phyloP scores from a whole-genome alignment of 2,888 invertebrate species.

The Drosophila meridiana region DNA sequence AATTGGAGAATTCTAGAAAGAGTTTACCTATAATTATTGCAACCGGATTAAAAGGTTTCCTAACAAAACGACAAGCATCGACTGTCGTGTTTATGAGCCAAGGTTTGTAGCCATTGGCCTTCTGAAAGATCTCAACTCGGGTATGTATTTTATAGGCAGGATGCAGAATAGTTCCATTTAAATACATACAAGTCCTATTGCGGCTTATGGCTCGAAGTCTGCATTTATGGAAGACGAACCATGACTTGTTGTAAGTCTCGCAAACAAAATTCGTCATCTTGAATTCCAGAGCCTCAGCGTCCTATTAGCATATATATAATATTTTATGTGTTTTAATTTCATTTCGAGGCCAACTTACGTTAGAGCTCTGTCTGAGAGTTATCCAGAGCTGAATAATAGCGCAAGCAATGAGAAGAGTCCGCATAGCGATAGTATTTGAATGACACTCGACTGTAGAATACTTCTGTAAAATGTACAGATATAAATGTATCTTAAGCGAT shows the following conservation, averaged over 20 bases:
- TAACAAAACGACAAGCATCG: conserved; percentile 15
- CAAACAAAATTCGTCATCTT: conserved; percentile 48
- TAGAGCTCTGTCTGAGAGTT: background rate
- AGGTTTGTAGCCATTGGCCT: conserved; percentile 51
- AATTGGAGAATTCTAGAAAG: background rate
- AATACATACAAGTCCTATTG: conserved; percentile 28
- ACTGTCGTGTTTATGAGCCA: conserved; percentile 29
- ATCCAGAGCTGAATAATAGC: conserved; percentile 9
- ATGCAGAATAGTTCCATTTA: conserved; percentile 31
- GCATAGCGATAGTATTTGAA: conserved; percentile 8
- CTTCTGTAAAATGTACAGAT: background rate
- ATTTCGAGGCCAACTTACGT: conserved; percentile 2
- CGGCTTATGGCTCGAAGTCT: conserved; percentile 48
- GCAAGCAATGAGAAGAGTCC: background rate
- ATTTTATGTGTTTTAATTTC: rapidly evolving
- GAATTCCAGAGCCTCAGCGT: conserved; percentile 17
- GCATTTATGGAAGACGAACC: conserved; percentile 40
- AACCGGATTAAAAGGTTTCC: background rate
- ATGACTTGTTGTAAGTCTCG: conserved; percentile 43
- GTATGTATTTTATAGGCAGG: conserved; percentile 21
- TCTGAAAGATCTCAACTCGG: conserved; percentile 18
- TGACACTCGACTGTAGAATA: background rate
- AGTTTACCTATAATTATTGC: background rate
- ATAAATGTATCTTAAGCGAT: background rate
- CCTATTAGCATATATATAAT: background rate